These are phyloP conservation scores for Cyclophora albipunctata DNA, from an alignment of 2,888 invertebrate species.

Conservation along the genomic window DNA sequence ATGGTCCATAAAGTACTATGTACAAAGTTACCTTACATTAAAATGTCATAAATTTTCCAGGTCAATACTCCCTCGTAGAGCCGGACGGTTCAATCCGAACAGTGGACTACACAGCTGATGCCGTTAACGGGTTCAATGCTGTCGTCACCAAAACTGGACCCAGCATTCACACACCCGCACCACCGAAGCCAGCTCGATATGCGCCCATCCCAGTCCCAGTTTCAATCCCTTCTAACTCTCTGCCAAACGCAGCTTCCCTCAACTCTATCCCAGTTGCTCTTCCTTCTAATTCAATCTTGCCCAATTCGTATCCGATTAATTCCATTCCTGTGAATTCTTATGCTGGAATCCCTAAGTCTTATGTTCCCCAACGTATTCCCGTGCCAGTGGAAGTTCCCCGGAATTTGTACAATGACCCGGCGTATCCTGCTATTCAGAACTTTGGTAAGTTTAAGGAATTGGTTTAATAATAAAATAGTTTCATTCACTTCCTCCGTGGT, in stretches of 20 bases:
- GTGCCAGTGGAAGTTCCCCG: conserved; percentile 55
- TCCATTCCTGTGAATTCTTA: neutral
- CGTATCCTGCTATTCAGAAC: conserved; percentile 6
- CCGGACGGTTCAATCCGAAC: conserved; percentile 71
- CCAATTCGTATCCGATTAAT: no score
- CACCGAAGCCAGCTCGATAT: neutral
- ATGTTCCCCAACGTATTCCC: conserved; percentile 41
- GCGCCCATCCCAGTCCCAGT: no score
- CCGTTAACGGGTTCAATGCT: conserved; percentile 75
- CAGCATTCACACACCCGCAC: conserved; percentile 47
- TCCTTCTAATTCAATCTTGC: no score
- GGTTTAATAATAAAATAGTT: no score
- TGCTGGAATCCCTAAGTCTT: conserved; percentile 27
- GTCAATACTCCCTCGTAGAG: conserved; percentile 70
- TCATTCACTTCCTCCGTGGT: no score
- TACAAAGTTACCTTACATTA: no score
- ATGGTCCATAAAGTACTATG: no score
- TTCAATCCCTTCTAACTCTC: no score
- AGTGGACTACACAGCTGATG: conserved; percentile 76
- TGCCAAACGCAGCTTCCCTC: no score
- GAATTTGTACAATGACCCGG: conserved; percentile 22
- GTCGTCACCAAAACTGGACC: conserved; percentile 73
- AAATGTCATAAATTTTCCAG: conserved; percentile 32
- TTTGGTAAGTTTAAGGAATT: conserved; percentile 11
- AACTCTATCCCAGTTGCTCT: no score